A percentile compares a stretch with the other conserved stretches of the same genome.
phyloP scores from a whole-genome alignment of 2,888 invertebrate species.

The Drosophila tripunctata region DNA sequence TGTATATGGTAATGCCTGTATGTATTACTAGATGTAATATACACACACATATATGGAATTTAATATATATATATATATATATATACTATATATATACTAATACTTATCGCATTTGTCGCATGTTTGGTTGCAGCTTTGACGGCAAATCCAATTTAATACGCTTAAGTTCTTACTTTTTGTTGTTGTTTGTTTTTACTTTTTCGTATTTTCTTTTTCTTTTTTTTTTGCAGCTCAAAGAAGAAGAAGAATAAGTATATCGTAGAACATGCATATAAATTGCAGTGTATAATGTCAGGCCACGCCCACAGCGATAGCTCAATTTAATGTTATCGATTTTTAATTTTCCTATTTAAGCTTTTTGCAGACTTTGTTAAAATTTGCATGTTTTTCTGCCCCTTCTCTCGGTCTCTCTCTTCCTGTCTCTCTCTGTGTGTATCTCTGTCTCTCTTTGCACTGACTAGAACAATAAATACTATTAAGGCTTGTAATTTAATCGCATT shows the following conservation, averaged over 20 bases:
- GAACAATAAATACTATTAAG: slow-evolving; percentile 49
- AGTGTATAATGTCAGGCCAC: slow-evolving; percentile 26
- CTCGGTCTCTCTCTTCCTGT: not conserved
- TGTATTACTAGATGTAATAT: slow-evolving; percentile 28
- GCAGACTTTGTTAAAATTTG: slow-evolving; percentile 69
- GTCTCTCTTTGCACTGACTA: not conserved
- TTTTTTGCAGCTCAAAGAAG: slow-evolving; percentile 16
- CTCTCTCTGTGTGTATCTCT: not conserved
- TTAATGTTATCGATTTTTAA: slow-evolving; percentile 78
- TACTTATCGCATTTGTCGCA: slow-evolving; percentile 67
- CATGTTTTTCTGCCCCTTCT: slow-evolving; percentile 14
- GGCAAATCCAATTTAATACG: slow-evolving; percentile 81
- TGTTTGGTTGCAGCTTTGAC: slow-evolving; percentile 76
- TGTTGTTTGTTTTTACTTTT: no score
- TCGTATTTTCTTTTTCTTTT: slow-evolving; percentile 23
- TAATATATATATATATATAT: not conserved
- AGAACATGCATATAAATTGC: slow-evolving; percentile 31
- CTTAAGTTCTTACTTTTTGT: slow-evolving; percentile 79
- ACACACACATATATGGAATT: slow-evolving; percentile 17
- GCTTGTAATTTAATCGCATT: slow-evolving; percentile 78
- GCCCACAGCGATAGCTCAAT: slow-evolving; percentile 46
- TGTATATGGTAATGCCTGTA: slow-evolving; percentile 14
- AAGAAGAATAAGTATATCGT: slow-evolving; percentile 6
- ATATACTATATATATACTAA: slow-evolving; percentile 17
- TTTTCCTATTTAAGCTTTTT: slow-evolving; percentile 68